Evolutionary conservation across 1,140 invertebrate species (phyloP), one percentile per base, ranked within the genome.

Genomic region (Hyles vespertilio): DNA sequence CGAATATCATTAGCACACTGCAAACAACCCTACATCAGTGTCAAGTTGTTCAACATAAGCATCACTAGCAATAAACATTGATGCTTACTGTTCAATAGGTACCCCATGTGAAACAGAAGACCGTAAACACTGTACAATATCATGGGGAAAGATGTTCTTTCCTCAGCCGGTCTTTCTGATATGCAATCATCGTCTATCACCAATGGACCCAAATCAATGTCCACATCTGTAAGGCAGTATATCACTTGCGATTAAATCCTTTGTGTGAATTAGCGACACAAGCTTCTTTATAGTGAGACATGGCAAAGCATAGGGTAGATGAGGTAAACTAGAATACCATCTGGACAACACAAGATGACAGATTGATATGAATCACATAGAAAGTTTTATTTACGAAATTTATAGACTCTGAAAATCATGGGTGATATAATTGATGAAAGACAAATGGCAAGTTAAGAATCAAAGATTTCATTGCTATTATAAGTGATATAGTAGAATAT

Each of bases 41-140:
- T 22, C 8, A 50, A 48, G 48, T 61, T 52, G 55, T 56, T 51
- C 74, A 67, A 84, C 79, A 57, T 40, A 50, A 10, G 48, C 51
- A 53, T 77, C 74, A 75, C 61, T 58, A 68, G 66, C 59, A 63
- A 63, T 61, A 63, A 65, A 62, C 61, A 59, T 65, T 72, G 79
- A 89, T 89, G 89, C 89, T 90, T 90, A 90, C 89, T 81, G 83
- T 77, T 82, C 55, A 81, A 74, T 68, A 90, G 74, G 69, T 77
- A 79, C 56, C 86, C 87, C 86, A 89, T 85, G 83, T 90, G 86
- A 79, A 89, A 89, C 61, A 90, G 76, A 45, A 90, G 75, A 68
- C 89, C 87, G 65, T 86, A 90, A 61, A 89, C 74, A 56, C 84
- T 88, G 74, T 90, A 90, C 58, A 90, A 68, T 50, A 87, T 72